Percentiles rank a stretch among this genome's conserved stretches.
These are phyloP conservation scores for Belgica antarctica DNA, from an alignment of 2,888 invertebrate genomes.

Conservation along the genomic window DNA sequence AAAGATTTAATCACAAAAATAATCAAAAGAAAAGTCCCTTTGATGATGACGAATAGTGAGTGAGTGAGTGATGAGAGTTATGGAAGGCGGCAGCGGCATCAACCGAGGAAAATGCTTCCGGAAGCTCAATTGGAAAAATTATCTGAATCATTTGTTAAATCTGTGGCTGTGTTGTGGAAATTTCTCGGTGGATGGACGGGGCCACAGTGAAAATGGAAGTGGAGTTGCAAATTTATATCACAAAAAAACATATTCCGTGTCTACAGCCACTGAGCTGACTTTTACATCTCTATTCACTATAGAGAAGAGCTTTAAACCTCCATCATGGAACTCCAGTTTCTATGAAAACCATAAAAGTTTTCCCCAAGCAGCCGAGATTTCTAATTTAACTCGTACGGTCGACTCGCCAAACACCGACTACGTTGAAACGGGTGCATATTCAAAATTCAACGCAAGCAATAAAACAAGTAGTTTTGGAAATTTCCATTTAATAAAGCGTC, in stretches of 20 bases:
- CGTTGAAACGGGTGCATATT: too few species aligned
- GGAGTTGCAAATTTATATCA: background rate
- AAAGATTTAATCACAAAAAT: background rate
- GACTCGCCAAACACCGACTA: too few species aligned
- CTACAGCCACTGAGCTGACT: too few species aligned
- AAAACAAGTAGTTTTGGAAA: background rate
- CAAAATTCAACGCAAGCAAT: too few species aligned
- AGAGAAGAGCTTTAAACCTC: too few species aligned
- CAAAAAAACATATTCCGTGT: too few species aligned
- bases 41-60: conserved; percentile 17
- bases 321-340: too few species aligned
- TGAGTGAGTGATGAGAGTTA: background rate
- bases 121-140: conserved; percentile 36
- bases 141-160: conserved; percentile 26
- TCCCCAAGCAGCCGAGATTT: too few species aligned
- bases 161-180: conserved; percentile 27
- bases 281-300: too few species aligned
- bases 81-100: background rate
- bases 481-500: background rate
- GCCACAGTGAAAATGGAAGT: background rate
- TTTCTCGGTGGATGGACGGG: background rate
- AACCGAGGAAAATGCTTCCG: background rate
- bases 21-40: background rate
- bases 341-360: background rate
- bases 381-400: too few species aligned